Evolutionary conservation across 2,113 vertebrate genomes (phyloP).

Genomic region (Hemiscyllium ocellatum): DNA sequence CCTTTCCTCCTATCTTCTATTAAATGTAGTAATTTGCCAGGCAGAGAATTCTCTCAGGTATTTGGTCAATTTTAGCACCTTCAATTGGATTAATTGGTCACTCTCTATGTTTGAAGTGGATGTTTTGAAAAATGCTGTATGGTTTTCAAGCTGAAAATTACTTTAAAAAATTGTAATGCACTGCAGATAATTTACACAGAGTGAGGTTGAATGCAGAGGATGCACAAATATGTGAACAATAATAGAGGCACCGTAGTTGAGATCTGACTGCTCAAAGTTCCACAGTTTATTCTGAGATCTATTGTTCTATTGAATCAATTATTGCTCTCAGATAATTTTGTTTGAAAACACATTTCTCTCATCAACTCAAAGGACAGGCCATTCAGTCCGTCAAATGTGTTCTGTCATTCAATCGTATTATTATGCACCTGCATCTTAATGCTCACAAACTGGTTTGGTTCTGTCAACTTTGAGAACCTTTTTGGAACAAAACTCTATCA

Average conservation of each 20-base stretch:
- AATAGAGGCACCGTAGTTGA: neutral
- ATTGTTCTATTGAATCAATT: neutral
- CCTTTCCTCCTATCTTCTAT: neutral
- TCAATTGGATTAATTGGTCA: constrained; percentile 30
- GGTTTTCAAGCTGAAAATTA: neutral
- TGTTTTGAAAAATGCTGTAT: neutral
- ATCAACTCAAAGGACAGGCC: neutral
- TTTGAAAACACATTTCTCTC: neutral
- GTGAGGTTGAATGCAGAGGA: neutral
- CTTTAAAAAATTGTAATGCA: constrained; percentile 5
- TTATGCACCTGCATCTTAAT: neutral
- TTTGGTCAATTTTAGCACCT: constrained; percentile 10
- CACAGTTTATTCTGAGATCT: neutral
- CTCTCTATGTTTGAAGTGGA: neutral
- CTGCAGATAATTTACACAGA: neutral
- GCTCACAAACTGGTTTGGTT: neutral
- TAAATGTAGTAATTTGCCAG: constrained; percentile 13
- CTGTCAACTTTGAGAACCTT: neutral
- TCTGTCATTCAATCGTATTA: neutral
- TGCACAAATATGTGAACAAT: neutral
- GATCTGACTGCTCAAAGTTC: neutral
- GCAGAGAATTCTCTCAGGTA: neutral
- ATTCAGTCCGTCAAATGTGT: neutral
- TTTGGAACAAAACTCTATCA: neutral
- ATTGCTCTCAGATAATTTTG: neutral